A percentile compares a stretch with the other conserved stretches of the same genome.
phyloP scores from a whole-genome alignment of 2,113 vertebrate species.

The Grammomys dolichurus region DNA sequence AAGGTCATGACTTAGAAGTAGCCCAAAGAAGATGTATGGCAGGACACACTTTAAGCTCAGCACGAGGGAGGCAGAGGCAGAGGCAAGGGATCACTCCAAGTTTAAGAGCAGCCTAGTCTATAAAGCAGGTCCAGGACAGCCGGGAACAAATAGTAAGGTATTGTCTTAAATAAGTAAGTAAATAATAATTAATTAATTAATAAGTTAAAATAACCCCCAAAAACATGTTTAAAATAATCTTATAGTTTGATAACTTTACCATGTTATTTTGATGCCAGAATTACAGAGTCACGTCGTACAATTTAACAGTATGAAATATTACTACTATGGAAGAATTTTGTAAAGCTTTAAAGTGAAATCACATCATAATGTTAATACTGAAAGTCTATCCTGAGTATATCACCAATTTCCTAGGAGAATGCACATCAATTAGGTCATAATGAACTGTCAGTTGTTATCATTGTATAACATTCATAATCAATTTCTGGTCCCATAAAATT shows the following conservation, averaged over 20 bases:
- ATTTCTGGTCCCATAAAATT: neutral
- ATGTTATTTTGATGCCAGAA: constrained; percentile 41
- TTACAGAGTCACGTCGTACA: neutral
- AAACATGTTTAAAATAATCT: neutral
- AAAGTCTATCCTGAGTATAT: constrained; percentile 19
- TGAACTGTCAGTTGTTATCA: neutral
- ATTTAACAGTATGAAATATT: neutral
- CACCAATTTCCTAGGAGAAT: neutral
- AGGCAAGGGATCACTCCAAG: neutral
- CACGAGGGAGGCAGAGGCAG: no score
- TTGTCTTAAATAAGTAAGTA: neutral
- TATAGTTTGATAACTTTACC: neutral
- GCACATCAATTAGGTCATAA: neutral
- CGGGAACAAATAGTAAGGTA: neutral
- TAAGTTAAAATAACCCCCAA: neutral
- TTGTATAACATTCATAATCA: constrained; percentile 2
- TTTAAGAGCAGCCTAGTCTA: neutral
- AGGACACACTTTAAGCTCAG: neutral
- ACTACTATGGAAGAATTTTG: neutral
- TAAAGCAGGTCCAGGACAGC: neutral
- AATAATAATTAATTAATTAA: neutral
- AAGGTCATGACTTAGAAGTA: neutral
- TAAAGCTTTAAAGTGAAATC: neutral
- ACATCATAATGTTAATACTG: constrained; percentile 21
- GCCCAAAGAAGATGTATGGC: neutral